Evolutionary conservation across 2,113 vertebrate genomes (phyloP), one percentile per base, ranked within the genome.

Genomic region (Pycnonotus jocosus): DNA sequence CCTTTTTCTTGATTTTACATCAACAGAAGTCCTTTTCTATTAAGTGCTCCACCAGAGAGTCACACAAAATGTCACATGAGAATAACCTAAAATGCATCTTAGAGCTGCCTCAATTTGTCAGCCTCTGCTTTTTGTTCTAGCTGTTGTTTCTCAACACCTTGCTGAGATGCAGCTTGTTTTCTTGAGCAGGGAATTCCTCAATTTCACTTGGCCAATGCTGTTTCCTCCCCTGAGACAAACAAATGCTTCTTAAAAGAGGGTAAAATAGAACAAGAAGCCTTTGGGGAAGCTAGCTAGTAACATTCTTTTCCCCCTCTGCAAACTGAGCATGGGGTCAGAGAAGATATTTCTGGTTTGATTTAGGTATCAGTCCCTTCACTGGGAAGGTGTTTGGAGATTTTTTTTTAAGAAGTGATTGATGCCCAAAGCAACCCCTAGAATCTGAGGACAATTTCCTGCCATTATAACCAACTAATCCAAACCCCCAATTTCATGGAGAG

Each of bases 141-240:
- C 42, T 77, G 60, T 17, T 88, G 35, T 77, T 88, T 88, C 72
- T 74, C 47, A 71, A 44, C n/a, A 56, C 51, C 65, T 72, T 78
- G 60, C 94, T 84, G 92, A 90, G 76, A 54, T 78, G 35, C 47
- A 74, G 9, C 65, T 53, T 81, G 83, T 82, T 88, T 25, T 14
- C 64, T 91, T 2, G 1, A 83, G 56, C 83, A 86, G 80, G 80
- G 91, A 90, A 91, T 83, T 88, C 95, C 91, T 91, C 56, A 47
- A 1, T 93, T 94, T 95, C 57, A 70, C 77, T 47, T 68, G 64
- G 40, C 31, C 13, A 2, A 48, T 28, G 11, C 35, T 10, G 7
- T 64, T 85, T 82, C 70, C 57, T 80, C 79, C 70, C 81, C 27
- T 51, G 37, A 76, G 83, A 88, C 5, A 51, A 71, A 27, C 1